Base-by-base conservation (phyloP, 2,888 invertebrate species). In the Troides helena region DNA sequence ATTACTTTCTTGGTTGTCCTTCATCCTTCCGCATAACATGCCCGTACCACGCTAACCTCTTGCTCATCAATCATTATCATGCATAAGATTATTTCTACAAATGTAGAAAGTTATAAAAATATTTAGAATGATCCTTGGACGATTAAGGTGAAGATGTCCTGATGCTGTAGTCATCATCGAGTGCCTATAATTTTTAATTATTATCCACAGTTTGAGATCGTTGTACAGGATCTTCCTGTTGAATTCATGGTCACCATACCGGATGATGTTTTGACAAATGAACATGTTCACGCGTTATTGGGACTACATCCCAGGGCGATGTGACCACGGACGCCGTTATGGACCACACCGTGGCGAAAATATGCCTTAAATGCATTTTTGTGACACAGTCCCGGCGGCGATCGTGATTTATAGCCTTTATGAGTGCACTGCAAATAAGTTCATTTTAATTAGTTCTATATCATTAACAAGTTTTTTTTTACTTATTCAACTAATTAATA, bases 181-280 rank as follows among this genome's bases (percentile, higher is more conserved):
- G 30, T 30, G 30, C 3, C 30, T 30, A 30, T 4, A 30, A 3
- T 3, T 30, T 10, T 39, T 39, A 39, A 39, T 10, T 39, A 39
- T 39, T 39, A 39, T 39, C 39, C 2, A 39, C 10, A 39, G 39
- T 8, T 39, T 10, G 39, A 10, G 1, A 7, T 39, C 39, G 7
- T 10, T 17, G 57, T 14, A 21, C 18, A 57, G 57, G 57, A 57
- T 10, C 12, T 57, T 57, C 21, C 57, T 23, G 21, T 4, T 8
- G n/a, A 57, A 25, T 8, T 53, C 12, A 23, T 86, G 81, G 87
- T 67, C 77, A 84, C 85, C 80, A 60, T 82, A 90, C 88, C 85
- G 88, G 90, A 90, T 84, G 89, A 83, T 84, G 80, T 83, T 75
- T 77, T 90, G 91, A 92, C 87, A 89, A 91, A 92, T 89, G 89